Evolutionary conservation across 2,888 invertebrate species (phyloP).

Genomic region (Tenodera sinensis): DNA sequence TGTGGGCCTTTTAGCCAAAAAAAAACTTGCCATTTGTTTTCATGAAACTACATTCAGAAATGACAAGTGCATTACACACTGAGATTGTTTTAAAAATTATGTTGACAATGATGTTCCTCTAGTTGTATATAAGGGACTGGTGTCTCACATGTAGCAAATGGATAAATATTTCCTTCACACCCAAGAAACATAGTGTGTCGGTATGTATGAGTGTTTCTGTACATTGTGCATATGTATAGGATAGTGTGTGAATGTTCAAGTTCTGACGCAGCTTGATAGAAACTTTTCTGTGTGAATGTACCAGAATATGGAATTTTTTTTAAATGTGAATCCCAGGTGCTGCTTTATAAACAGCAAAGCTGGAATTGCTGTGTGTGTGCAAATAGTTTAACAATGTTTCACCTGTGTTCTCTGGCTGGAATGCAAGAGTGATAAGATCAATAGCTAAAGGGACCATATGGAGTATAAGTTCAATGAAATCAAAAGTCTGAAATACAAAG

Average conservation of each 20-base stretch:
- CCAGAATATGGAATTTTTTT: not conserved
- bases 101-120: not conserved
- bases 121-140: not conserved
- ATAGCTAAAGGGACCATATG: not conserved
- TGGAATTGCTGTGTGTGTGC: not conserved
- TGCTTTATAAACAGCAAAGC: not conserved
- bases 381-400: not conserved
- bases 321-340: not conserved
- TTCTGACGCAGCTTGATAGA: not conserved
- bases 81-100: not conserved
- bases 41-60: not conserved
- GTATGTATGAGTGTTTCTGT: too few relatives aligned
- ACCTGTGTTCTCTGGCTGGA: not conserved
- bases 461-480: not conserved
- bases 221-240: not conserved
- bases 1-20: too few relatives aligned
- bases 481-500: not conserved
- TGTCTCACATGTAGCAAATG: not conserved
- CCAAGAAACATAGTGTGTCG: not conserved
- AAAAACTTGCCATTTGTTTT: not conserved
- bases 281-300: not conserved
- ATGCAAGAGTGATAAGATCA: not conserved
- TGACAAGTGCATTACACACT: not conserved
- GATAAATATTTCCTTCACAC: not conserved
- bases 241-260: not conserved